Conservation (phyloP, 2,113 vertebrate genomes). For the Dolichotis patagonum region DNA sequence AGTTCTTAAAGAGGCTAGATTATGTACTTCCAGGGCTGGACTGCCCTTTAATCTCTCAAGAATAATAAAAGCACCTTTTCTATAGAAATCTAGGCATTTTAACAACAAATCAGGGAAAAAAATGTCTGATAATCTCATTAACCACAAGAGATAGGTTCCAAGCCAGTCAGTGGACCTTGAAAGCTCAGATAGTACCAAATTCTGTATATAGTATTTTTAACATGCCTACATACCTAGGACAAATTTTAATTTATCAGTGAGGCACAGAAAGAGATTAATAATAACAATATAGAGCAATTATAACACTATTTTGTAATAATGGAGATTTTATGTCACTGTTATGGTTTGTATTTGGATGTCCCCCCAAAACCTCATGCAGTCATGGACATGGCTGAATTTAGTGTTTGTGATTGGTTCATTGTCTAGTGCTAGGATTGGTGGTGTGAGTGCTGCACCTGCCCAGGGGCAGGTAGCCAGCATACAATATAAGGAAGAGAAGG, state of each 20-base stretch:
- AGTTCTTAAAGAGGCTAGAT: not conserved
- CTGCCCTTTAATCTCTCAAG: not conserved
- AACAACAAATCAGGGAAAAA: constrained; percentile 45
- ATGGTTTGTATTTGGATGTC: too few species aligned
- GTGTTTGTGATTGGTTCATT: too few species aligned
- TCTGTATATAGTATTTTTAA: not conserved
- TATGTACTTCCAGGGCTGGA: not conserved
- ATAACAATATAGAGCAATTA: not conserved
- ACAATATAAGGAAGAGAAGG: too few species aligned
- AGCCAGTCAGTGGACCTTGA: not conserved
- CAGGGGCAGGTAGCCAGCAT: too few species aligned
- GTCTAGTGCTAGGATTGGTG: too few species aligned
- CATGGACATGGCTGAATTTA: too few species aligned
- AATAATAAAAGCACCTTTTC: not conserved
- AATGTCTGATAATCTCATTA: not conserved
- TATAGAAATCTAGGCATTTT: not conserved
- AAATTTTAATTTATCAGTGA: not conserved
- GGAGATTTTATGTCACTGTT: not conserved
- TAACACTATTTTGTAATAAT: not conserved
- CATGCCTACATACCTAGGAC: not conserved
- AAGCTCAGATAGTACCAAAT: not conserved
- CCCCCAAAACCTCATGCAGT: too few species aligned
- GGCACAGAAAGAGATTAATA: not conserved
- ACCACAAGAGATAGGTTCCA: not conserved
- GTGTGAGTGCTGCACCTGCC: too few species aligned